phyloP scores from a whole-genome alignment of 2,113 vertebrate genomes.

The Oreamnos americanus region DNA sequence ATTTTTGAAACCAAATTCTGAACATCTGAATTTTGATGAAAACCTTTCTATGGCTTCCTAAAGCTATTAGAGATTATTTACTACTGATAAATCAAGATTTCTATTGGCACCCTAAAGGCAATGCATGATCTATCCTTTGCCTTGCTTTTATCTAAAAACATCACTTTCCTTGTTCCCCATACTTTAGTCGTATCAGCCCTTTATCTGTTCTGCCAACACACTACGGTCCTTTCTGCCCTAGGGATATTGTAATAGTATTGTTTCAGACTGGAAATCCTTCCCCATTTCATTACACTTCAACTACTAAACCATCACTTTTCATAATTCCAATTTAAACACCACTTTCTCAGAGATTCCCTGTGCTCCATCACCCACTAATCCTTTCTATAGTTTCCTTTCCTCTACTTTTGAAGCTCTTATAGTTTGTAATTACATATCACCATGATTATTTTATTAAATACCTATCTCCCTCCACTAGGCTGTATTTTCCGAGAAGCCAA shows the following conservation, averaged over 20 bases:
- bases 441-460: neutral
- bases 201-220: neutral
- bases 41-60: neutral
- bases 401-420: neutral
- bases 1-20: conserved; percentile 11
- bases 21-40: neutral
- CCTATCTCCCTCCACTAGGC: neutral
- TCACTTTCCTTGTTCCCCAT: neutral
- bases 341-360: neutral
- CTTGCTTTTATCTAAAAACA: neutral
- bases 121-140: neutral
- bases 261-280: conserved; percentile 11
- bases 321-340: neutral
- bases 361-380: neutral
- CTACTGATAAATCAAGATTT: neutral
- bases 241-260: neutral
- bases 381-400: neutral
- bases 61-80: neutral
- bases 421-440: neutral
- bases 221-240: neutral
- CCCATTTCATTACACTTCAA: neutral
- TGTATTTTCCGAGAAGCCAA: neutral
- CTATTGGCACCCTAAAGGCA: neutral
- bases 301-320: neutral
- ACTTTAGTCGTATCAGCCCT: neutral